Evolutionary conservation across 2,888 invertebrate genomes (phyloP), one percentile per base, ranked within the genome.

Genomic region (Heliothis peltigera): DNA sequence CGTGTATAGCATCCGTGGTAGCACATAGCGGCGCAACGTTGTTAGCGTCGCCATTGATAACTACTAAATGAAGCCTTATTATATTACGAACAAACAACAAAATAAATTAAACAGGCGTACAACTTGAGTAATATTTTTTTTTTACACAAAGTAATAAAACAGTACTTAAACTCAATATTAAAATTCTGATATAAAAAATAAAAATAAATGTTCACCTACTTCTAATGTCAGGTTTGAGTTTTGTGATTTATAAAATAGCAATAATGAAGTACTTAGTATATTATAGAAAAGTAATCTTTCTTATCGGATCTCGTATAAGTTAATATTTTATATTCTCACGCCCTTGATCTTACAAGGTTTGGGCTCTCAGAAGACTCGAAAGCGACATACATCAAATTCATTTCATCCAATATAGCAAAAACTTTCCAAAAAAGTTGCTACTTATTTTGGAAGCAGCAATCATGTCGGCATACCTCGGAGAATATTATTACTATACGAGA

Each of bases 41-140:
- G 28, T 53, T 42, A 53, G 42, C n/a, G n/a, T 12, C 53, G 61
- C 35, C 51, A 43, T 43, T 42, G 58, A 63, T 46, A 60, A 54
- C 59, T 75, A 75, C 52, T 62, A 42, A 77, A 71, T 63, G 56
- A 72, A 66, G 51, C 52, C 76, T 70, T 79, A 76, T 12, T 10
- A n/a, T 32, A 32, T 44, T 63, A 73, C 52, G 69, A 39, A 75
- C 28, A 70, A 77, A 78, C 63, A 75, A 81, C 82, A 79, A 80
- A 81, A 74, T 77, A 79, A 77, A 79, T 78, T 74, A 81, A 80
- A 76, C 75, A 81, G 64, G 74, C 66, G 43, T 74, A 62, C 55
- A 80, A 71, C 70, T 71, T 67, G 77, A 46, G 58, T 59, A 56
- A 74, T 70, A 81, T 80, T 84, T 80, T 83, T 82, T 80, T 68